These are phyloP conservation scores for Anniella stebbinsi DNA, from an alignment of 2,797 vertebrate species.

Conservation along the genomic window DNA sequence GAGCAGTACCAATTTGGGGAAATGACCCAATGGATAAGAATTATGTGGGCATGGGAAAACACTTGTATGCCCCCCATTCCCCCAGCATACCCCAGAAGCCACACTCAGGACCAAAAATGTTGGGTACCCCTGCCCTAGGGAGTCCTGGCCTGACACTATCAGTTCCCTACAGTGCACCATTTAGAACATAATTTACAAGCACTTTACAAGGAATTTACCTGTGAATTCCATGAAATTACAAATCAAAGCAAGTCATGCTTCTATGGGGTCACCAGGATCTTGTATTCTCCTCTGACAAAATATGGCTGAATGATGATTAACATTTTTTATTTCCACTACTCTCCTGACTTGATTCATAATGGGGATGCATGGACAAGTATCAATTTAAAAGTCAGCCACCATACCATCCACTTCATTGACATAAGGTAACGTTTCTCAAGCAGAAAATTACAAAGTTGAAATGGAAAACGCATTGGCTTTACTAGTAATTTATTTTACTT, in stretches of 20 bases:
- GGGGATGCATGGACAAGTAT: slow-evolving; percentile 28
- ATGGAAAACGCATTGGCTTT: slow-evolving; percentile 31
- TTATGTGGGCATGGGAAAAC: no score
- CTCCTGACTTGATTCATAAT: background rate
- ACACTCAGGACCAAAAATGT: no score
- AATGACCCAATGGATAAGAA: no score
- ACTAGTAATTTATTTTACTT: slow-evolving; percentile 32
- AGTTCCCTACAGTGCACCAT: background rate
- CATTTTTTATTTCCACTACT: slow-evolving; percentile 32
- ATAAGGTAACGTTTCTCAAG: slow-evolving; percentile 37
- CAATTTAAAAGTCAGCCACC: background rate
- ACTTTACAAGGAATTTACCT: background rate
- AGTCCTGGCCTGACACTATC: background rate
- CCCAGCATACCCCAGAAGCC: no score
- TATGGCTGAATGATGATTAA: slow-evolving; percentile 6
- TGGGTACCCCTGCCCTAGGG: background rate
- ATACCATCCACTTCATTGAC: slow-evolving; percentile 39
- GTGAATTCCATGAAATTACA: background rate
- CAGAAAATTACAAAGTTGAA: slow-evolving; percentile 25
- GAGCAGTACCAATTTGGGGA: no score
- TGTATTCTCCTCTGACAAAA: background rate
- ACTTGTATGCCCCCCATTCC: no score
- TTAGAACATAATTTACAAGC: background rate
- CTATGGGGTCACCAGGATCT: background rate
- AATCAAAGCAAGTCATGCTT: background rate